Conservation (phyloP, 2,888 invertebrate species). For the Leucophenga maculata region DNA sequence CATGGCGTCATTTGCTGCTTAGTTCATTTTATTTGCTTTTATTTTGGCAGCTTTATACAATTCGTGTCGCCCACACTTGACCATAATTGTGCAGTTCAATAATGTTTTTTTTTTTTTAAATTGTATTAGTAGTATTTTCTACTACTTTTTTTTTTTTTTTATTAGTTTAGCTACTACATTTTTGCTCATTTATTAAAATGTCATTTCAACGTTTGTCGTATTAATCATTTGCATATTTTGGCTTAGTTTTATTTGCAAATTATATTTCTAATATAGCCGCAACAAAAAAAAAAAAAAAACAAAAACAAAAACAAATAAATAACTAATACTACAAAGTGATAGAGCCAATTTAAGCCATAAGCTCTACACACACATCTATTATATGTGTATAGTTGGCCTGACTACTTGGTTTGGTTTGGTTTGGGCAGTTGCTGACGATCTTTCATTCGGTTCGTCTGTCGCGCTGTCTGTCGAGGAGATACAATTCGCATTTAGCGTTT, state of each 20-base stretch:
- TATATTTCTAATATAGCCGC: slow-evolving; percentile 31
- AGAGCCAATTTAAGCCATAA: background rate
- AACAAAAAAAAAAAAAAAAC: slow-evolving; percentile 4
- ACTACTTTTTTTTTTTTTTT: slow-evolving; percentile 1
- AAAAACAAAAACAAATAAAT: background rate
- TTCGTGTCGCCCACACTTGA: slow-evolving; percentile 15
- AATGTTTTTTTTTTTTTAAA: too few relatives aligned
- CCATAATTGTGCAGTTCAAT: background rate
- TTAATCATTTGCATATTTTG: slow-evolving; percentile 57
- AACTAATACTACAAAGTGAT: too few relatives aligned
- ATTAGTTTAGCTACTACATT: background rate
- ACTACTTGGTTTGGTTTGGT: too few relatives aligned
- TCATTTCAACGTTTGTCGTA: slow-evolving; percentile 29
- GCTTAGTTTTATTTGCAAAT: slow-evolving; percentile 12
- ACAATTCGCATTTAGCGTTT: background rate
- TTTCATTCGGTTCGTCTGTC: too few relatives aligned
- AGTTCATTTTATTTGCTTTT: too few relatives aligned
- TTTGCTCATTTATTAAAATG: slow-evolving; percentile 19
- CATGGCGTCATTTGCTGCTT: slow-evolving; percentile 11
- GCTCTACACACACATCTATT: too few relatives aligned
- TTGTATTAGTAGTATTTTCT: background rate
- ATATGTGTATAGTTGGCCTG: too few relatives aligned
- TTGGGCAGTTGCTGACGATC: too few relatives aligned
- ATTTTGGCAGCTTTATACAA: background rate
- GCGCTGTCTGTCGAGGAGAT: too few relatives aligned